Conservation (phyloP, 2,113 vertebrate species). For the Phocoena sinus region DNA sequence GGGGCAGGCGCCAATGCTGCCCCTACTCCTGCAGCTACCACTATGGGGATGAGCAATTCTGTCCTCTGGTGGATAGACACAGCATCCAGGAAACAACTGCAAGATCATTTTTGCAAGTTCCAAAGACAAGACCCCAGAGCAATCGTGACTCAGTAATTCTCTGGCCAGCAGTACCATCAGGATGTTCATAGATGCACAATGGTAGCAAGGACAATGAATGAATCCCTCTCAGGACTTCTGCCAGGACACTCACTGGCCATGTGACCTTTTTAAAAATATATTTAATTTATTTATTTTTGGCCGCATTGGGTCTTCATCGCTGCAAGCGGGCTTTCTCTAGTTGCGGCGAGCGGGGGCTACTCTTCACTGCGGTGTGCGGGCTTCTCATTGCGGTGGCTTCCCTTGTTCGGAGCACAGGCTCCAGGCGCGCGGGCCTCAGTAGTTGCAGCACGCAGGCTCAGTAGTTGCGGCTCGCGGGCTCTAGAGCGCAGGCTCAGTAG, state of each 20-base stretch:
- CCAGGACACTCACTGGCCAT: not conserved
- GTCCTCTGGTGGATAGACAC: not conserved
- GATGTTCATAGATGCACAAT: not conserved
- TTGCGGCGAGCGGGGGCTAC: too few relatives aligned
- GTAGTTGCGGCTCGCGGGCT: too few relatives aligned
- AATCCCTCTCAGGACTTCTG: not conserved
- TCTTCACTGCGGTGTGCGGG: too few relatives aligned
- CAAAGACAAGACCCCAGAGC: not conserved
- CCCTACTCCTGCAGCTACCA: not conserved
- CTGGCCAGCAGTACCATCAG: not conserved
- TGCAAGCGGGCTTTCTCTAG: too few relatives aligned
- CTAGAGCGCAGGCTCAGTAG: too few relatives aligned
- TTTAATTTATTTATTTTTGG: too few relatives aligned
- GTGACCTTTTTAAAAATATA: not conserved
- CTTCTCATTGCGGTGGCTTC: too few relatives aligned
- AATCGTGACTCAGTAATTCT: not conserved
- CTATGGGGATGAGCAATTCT: not conserved
- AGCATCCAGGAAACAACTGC: not conserved
- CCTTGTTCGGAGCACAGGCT: too few relatives aligned
- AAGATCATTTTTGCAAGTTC: not conserved
- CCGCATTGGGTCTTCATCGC: too few relatives aligned
- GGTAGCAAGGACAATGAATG: not conserved
- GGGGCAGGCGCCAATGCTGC: not conserved
- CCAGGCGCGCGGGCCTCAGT: too few relatives aligned
- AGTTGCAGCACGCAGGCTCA: too few relatives aligned